Evolutionary conservation across 2,888 invertebrate species (phyloP), one percentile per base, ranked within the genome.

Genomic region (Argynnis bischoffii): DNA sequence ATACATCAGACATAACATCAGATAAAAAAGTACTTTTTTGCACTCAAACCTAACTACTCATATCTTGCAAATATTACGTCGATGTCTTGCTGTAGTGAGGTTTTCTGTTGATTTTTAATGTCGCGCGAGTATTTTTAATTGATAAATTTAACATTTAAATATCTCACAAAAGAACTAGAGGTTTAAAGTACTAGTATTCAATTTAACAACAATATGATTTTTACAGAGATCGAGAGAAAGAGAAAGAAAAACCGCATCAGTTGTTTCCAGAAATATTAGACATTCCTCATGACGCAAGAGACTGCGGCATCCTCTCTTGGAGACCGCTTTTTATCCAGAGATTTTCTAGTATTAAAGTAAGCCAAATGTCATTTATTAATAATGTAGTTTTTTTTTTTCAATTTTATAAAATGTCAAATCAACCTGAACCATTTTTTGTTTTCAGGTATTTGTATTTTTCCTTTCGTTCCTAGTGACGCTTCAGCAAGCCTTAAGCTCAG

Each of bases 401-500:
- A 21, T 16, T 16, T 15, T 41, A 3, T 53, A 14, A 46, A n/a
- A 50, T 21, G n/a, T 16, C 35, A 11, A 41, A 11, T 50, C 71
- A 70, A 72, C 55, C 15, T 57, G 46, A 53, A 21, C 13, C n/a
- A 11, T 63, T 31, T 64, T 75, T 79, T 75, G 67, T 70, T 93
- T 94, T 69, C 93, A 96, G 95, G 96, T 97, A 84, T 98, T 98
- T 89, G 97, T 98, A 84, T 94, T 97, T 87, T 95, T 98, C 81
- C 94, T 98, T 77, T 97, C 97, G 83, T 95, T 97, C 93, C 95
- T 98, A 84, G 98, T 98, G 80, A 98, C 97, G 79, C 93, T 98
- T 76, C 98, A 98, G 86, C 98, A 98, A 90, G 97, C 97, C 26
- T 93, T 98, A 75, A 97, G 97, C 87, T 98, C 97, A 72, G 98